phyloP scores from a whole-genome alignment of 92 coral and sea anemone genomes.

The Parazoanthus atlanticus region DNA sequence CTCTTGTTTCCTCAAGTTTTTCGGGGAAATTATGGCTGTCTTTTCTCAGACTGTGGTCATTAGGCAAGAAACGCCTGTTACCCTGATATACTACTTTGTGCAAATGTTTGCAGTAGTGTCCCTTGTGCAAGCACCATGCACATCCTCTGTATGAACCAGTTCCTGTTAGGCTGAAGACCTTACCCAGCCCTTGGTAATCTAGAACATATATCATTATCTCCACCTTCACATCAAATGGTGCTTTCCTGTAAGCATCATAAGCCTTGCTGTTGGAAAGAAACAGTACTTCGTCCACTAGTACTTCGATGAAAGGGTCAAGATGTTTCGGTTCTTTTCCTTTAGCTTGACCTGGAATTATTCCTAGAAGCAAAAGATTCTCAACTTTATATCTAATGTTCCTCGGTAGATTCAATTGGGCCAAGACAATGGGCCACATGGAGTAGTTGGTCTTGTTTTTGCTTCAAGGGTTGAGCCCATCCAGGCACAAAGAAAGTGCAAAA shows the following conservation, averaged over 20 bases:
- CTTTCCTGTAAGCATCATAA: slow-evolving; percentile 50
- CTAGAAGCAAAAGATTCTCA: slow-evolving; percentile 41
- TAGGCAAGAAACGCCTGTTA: slow-evolving; percentile 55
- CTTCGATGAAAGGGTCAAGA: slow-evolving; percentile 57
- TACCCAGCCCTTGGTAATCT: slow-evolving; percentile 56
- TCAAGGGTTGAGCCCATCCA: slow-evolving; percentile 63
- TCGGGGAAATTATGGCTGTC: slow-evolving; percentile 44
- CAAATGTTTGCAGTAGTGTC: slow-evolving; percentile 44
- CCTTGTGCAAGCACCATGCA: slow-evolving; percentile 44
- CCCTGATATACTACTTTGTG: slow-evolving; percentile 50
- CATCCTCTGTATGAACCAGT: slow-evolving; percentile 48
- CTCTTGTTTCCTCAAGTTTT: slow-evolving; percentile 39
- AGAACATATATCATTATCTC: slow-evolving; percentile 47
- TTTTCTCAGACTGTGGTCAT: slow-evolving; percentile 43
- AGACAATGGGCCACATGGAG: slow-evolving; percentile 64
- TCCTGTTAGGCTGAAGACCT: slow-evolving; percentile 43
- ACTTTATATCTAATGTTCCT: slow-evolving; percentile 25
- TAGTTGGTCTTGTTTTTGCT: slow-evolving; percentile 49
- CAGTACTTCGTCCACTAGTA: slow-evolving; percentile 45
- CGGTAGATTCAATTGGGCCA: slow-evolving; percentile 47
- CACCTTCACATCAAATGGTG: slow-evolving; percentile 51
- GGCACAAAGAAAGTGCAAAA: slow-evolving; percentile 32
- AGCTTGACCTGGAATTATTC: slow-evolving; percentile 51
- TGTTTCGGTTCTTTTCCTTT: slow-evolving; percentile 49
- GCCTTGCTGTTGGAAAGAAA: background rate